Conservation (phyloP, 2,888 invertebrate genomes). For the Deilephila elpenor region DNA sequence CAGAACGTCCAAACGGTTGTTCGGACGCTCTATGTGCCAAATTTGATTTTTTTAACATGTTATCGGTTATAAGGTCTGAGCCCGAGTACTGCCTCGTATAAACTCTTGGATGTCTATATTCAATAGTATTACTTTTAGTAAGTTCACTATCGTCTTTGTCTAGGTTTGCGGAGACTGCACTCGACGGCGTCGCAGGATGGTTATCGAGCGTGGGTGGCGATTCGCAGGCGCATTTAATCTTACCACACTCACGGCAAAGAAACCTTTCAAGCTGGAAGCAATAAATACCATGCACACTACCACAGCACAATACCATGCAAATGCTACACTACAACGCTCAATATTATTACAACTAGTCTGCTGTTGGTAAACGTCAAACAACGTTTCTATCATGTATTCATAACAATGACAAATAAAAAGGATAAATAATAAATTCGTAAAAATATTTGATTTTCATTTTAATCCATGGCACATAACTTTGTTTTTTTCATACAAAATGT, state of each 20-base stretch:
- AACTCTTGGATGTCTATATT: constrained; percentile 62
- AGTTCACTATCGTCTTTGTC: constrained; percentile 45
- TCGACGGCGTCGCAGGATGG: constrained; percentile 44
- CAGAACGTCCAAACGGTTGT: constrained; percentile 65
- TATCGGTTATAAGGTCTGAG: constrained; percentile 49
- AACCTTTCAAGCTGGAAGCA: constrained; percentile 90
- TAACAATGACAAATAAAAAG: neutral
- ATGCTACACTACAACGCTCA: constrained; percentile 43
- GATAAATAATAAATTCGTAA: neutral
- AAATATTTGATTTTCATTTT: neutral
- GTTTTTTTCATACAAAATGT: neutral
- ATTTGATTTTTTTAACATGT: constrained; percentile 42
- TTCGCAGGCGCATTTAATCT: constrained; percentile 87
- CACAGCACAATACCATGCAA: constrained; percentile 75
- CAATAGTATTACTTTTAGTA: constrained; percentile 54
- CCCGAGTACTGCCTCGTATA: constrained; percentile 61
- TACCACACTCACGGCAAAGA: constrained; percentile 89
- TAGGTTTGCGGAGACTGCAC: constrained; percentile 42
- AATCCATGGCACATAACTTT: neutral
- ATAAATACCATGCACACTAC: constrained; percentile 85
- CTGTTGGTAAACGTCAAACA: neutral
- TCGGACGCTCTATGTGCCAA: constrained; percentile 62
- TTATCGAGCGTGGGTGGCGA: constrained; percentile 49
- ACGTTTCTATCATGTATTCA: neutral
- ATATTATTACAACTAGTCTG: constrained; percentile 1